Evolutionary conservation across 2,113 vertebrate genomes (phyloP).

Genomic region (Plestiodon gilberti): DNA sequence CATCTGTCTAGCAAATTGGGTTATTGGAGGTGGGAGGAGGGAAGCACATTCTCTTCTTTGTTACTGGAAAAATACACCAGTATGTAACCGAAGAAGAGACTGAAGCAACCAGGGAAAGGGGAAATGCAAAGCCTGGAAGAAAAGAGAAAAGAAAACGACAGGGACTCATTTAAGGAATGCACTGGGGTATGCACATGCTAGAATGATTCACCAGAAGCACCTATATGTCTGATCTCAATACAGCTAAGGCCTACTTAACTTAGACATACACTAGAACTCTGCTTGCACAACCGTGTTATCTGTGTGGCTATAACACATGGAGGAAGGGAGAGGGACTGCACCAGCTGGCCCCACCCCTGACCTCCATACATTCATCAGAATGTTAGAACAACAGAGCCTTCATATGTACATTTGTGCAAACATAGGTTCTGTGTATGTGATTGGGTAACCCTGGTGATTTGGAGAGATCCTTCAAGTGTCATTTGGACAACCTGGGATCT

Average conservation of each 20-base stretch:
- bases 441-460: no score
- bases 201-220: background rate
- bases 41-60: slow-evolving; percentile 1
- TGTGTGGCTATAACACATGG: no score
- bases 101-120: background rate
- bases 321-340: no score
- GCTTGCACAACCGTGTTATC: no score
- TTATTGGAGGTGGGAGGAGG: background rate
- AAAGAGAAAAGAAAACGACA: background rate
- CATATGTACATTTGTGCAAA: no score
- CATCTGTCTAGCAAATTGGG: slow-evolving; percentile 25
- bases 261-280: background rate
- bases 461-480: no score
- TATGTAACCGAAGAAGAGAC: background rate
- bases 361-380: no score
- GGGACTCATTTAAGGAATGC: background rate
- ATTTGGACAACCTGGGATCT: no score
- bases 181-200: background rate
- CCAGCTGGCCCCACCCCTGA: no score
- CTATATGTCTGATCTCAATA: background rate
- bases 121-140: background rate
- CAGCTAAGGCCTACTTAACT: background rate
- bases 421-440: no score
- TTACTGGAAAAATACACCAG: slow-evolving; percentile 29
- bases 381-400: no score